Percentiles rank a stretch among this genome's conserved stretches.
Conservation (phyloP, 2,888 invertebrate genomes). For the Aplocera efformata region DNA sequence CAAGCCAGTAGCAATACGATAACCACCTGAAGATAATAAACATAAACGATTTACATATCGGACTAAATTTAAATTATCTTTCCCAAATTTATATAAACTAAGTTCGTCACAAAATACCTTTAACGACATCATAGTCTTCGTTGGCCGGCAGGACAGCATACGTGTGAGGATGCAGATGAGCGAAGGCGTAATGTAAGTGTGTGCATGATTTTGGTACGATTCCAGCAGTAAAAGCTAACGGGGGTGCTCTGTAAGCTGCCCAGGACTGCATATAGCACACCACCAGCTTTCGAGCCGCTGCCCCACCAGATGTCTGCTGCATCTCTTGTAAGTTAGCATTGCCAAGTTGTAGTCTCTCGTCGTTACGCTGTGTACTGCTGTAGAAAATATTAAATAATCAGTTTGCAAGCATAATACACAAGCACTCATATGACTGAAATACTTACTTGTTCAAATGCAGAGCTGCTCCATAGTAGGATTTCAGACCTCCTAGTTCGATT, state of each 20-base stretch:
- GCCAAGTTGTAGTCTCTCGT: slow-evolving; percentile 65
- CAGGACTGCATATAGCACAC: slow-evolving; percentile 86
- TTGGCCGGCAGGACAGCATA: slow-evolving; percentile 83
- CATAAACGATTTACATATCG: background rate
- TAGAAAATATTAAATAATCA: background rate
- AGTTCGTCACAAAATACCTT: slow-evolving; percentile 68
- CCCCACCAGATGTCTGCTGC: slow-evolving; percentile 57
- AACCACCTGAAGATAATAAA: slow-evolving; percentile 80
- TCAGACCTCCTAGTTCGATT: slow-evolving; percentile 35
- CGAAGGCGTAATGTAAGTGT: slow-evolving; percentile 87
- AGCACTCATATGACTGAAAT: background rate
- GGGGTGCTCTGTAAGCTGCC: slow-evolving; percentile 84
- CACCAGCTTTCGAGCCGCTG: slow-evolving; percentile 61
- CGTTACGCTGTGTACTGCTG: slow-evolving; percentile 37
- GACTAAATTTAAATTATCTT: background rate
- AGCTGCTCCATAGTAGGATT: slow-evolving; percentile 70
- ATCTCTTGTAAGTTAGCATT: slow-evolving; percentile 73
- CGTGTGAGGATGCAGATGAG: slow-evolving; percentile 84
- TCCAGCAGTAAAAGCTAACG: slow-evolving; percentile 82
- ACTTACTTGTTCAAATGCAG: slow-evolving; percentile 65
- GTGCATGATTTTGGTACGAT: slow-evolving; percentile 86
- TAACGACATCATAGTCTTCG: slow-evolving; percentile 85
- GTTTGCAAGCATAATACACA: too few species aligned
- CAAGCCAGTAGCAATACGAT: slow-evolving; percentile 84
- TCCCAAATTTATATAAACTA: background rate